Evolutionary conservation across 2,797 vertebrate genomes (phyloP).

Genomic region (Platyrinchus mystaceus): DNA sequence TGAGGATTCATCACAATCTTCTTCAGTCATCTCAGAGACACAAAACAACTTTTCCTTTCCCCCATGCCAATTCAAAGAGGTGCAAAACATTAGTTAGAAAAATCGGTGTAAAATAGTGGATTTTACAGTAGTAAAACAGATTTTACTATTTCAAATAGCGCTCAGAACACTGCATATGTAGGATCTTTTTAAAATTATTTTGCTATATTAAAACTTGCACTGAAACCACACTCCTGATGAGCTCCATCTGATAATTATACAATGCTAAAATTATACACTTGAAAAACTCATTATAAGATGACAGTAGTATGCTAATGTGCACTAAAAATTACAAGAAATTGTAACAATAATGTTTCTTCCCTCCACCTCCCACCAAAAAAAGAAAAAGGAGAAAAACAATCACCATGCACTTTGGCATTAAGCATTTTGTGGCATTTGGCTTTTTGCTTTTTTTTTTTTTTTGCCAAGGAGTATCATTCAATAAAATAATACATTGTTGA

Average conservation of each 20-base stretch:
- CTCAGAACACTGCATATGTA: neutral
- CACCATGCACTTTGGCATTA: neutral
- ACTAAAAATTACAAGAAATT: neutral
- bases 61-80: neutral
- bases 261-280: neutral
- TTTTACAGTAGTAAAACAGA: neutral
- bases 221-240: neutral
- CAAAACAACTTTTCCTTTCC: neutral
- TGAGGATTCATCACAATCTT: neutral
- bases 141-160: neutral
- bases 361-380: rapidly evolving
- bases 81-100: neutral
- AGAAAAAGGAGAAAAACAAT: neutral
- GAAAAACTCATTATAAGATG: neutral
- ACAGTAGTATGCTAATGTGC: neutral
- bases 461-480: neutral
- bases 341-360: neutral
- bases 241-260: neutral
- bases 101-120: neutral
- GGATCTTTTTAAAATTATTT: neutral
- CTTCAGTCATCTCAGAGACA: neutral
- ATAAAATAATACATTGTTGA: constrained; percentile 2
- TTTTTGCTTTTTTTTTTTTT: neutral
- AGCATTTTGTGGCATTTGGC: neutral
- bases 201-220: neutral